Percentiles rank a stretch among this genome's conserved stretches.
phyloP scores from a whole-genome alignment of 2,113 vertebrate species.

The Myotis brandtii region DNA sequence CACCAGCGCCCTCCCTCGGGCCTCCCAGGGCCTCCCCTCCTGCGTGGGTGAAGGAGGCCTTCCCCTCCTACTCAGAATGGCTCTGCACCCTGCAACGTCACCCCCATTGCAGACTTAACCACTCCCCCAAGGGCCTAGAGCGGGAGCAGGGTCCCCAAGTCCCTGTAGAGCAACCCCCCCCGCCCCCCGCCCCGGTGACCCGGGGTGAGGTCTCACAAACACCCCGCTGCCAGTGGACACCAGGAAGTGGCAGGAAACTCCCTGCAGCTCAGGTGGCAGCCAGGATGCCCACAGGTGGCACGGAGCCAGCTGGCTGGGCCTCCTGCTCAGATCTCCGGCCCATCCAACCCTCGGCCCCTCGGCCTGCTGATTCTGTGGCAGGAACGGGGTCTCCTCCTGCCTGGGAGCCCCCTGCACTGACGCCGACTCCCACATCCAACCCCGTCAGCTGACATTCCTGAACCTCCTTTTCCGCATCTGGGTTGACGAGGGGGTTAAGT shows the following conservation, averaged over 20 bases:
- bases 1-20: background rate
- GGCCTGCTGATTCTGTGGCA: background rate
- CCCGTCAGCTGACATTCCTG: no score
- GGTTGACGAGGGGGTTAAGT: background rate
- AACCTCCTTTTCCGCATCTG: background rate
- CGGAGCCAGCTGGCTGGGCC: background rate
- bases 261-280: background rate
- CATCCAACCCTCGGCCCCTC: background rate
- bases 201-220: background rate
- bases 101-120: background rate
- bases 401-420: background rate
- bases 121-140: background rate
- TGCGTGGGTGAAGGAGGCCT: no score
- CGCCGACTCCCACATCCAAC: background rate
- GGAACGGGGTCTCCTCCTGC: background rate
- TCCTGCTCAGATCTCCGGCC: fast-evolving
- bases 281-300: background rate
- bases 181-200: no score
- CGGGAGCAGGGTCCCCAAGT: background rate
- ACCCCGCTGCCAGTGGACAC: background rate
- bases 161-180: no score
- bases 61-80: background rate
- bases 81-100: background rate
- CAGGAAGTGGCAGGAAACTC: background rate
- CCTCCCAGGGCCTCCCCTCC: background rate